Evolutionary conservation across 2,113 vertebrate species (phyloP).

Genomic region (Tragelaphus strepsiceros): DNA sequence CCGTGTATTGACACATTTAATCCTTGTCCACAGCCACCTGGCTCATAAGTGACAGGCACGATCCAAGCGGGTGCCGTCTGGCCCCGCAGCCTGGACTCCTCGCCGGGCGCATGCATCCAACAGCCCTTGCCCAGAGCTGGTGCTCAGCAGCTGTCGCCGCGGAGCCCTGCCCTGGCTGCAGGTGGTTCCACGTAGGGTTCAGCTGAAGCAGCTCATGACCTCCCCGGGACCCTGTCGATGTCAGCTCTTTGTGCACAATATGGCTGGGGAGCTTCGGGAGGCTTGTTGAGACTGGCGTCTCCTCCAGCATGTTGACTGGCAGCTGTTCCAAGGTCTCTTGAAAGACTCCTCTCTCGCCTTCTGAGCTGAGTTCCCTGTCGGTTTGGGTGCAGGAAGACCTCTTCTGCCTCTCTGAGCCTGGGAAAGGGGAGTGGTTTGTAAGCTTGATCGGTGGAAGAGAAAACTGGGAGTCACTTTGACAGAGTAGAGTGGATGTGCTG

Average conservation of each 20-base stretch:
- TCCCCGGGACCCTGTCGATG: neutral
- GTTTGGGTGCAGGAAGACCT: slow-evolving; percentile 3
- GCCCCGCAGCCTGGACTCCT: neutral
- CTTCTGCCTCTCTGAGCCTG: neutral
- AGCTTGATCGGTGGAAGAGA: neutral
- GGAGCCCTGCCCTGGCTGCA: neutral
- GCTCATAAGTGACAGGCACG: fast-evolving
- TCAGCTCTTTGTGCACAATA: neutral
- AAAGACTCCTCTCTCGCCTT: slow-evolving; percentile 56
- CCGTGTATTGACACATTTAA: fast-evolving
- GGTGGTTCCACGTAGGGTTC: neutral
- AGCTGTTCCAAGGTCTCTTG: slow-evolving; percentile 64
- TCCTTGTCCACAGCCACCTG: neutral
- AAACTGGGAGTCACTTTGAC: neutral
- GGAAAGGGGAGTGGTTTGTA: neutral
- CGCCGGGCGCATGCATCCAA: neutral
- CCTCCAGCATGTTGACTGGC: slow-evolving; percentile 1
- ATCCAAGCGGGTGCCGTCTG: neutral
- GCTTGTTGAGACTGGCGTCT: slow-evolving; percentile 19
- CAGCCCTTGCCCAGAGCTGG: fast-evolving
- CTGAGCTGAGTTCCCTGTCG: neutral
- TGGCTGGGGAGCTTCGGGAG: neutral
- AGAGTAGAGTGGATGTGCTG: neutral
- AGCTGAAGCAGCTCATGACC: neutral
- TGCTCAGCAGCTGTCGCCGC: neutral